These are phyloP conservation scores for Microdon myrmicae DNA, from an alignment of 2,888 invertebrate genomes.

Conservation along the genomic window DNA sequence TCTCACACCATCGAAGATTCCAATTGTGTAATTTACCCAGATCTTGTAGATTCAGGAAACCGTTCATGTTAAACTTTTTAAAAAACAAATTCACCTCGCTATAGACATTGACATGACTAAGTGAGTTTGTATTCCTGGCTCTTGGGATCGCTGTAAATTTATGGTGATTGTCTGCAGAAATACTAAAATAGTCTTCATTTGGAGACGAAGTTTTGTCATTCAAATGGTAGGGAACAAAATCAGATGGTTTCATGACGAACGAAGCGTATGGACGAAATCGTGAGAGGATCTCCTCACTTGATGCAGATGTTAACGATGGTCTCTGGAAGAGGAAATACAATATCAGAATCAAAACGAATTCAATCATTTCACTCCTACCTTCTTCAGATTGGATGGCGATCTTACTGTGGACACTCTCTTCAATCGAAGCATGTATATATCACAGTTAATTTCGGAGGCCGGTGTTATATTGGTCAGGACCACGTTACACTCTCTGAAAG, in stretches of 20 bases:
- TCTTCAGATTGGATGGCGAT: constrained; percentile 28
- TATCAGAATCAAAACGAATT: too few relatives aligned
- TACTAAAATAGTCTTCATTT: constrained; percentile 54
- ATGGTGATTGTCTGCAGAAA: constrained; percentile 57
- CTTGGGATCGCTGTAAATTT: constrained; percentile 54
- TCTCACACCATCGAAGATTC: constrained; percentile 71
- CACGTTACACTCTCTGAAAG: constrained; percentile 63
- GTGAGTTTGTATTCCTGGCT: constrained; percentile 59
- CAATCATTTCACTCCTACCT: constrained; percentile 22
- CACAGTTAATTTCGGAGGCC: constrained; percentile 66
- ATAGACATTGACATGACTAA: constrained; percentile 55
- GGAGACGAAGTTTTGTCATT: constrained; percentile 48
- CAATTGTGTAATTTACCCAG: constrained; percentile 66
- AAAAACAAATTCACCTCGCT: constrained; percentile 49
- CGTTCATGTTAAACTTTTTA: constrained; percentile 59
- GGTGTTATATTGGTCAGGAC: constrained; percentile 62
- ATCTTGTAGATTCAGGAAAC: constrained; percentile 69
- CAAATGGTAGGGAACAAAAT: constrained; percentile 60
- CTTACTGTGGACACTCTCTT: constrained; percentile 60
- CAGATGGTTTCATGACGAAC: constrained; percentile 56
- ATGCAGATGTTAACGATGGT: constrained; percentile 49
- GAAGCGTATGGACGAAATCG: constrained; percentile 63
- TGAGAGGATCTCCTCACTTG: constrained; percentile 59
- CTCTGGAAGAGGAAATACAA: constrained; percentile 26
- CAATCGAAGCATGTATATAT: constrained; percentile 68